Evolutionary conservation across 1,140 invertebrate species (phyloP).

Genomic region (Zaprionus africanus): DNA sequence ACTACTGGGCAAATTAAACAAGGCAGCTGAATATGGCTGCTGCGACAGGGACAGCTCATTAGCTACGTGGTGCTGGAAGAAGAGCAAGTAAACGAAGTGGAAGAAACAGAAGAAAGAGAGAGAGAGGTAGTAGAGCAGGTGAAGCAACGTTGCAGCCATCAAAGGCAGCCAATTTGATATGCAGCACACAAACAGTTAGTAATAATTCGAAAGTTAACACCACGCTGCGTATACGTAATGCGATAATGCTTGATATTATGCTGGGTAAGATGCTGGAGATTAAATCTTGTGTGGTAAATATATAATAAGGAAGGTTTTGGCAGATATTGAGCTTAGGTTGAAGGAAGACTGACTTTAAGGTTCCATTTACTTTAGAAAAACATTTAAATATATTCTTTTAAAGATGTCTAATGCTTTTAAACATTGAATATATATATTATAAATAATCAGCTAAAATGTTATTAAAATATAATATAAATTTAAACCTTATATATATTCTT

Average conservation of each 20-base stretch:
- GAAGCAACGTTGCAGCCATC: not conserved
- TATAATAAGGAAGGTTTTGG: not conserved
- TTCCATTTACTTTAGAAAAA: too few species aligned
- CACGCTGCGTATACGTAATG: not conserved
- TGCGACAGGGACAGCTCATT: conserved; percentile 9
- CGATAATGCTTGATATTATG: not conserved
- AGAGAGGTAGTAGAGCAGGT: not conserved
- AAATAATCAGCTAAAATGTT: too few species aligned
- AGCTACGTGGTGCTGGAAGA: not conserved
- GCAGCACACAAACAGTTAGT: conserved; percentile 6
- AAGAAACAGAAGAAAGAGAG: not conserved
- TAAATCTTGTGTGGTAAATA: not conserved
- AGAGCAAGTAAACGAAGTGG: not conserved
- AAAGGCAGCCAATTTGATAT: conserved; percentile 1
- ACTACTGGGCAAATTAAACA: conserved; percentile 59
- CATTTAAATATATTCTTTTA: too few species aligned
- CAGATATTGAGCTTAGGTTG: not conserved
- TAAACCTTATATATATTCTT: too few species aligned
- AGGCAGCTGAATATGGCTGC: conserved; percentile 8
- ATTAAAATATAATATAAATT: too few species aligned
- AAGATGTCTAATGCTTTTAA: too few species aligned
- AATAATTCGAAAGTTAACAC: conserved; percentile 11
- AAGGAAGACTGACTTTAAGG: not conserved
- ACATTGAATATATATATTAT: too few species aligned
- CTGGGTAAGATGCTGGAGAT: not conserved